Conservation (phyloP, 2,797 vertebrate genomes). For the Sitta carolinensis region DNA sequence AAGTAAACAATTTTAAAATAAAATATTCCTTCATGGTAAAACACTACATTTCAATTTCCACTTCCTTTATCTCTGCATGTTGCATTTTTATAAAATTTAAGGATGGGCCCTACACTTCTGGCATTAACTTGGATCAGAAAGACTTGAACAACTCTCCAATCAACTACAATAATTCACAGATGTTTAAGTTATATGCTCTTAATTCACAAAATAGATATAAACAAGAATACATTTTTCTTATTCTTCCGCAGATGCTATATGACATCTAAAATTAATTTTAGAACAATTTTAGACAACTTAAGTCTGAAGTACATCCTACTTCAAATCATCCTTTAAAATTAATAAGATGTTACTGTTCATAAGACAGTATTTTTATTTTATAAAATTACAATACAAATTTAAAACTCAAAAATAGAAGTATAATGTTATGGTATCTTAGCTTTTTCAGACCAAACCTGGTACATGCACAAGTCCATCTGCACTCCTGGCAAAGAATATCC, state of each 20-base stretch:
- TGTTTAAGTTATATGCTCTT: background rate
- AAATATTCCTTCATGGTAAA: background rate
- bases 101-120: accelerated
- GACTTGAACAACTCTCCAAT: background rate
- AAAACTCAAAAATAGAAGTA: background rate
- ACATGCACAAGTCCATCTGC: background rate
- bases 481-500: background rate
- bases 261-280: background rate
- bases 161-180: background rate
- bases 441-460: background rate
- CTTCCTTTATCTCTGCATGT: background rate
- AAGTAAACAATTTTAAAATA: background rate
- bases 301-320: background rate
- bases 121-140: background rate
- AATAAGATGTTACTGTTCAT: background rate
- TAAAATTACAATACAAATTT: background rate
- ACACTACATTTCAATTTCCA: background rate
- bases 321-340: background rate
- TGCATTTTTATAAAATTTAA: background rate
- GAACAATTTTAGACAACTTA: background rate
- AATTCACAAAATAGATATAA: background rate
- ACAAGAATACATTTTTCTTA: background rate
- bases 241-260: background rate
- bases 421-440: background rate
- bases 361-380: background rate